These are phyloP conservation scores for Chelonoidis abingdonii DNA, from an alignment of 2,113 vertebrate genomes.

Conservation along the genomic window DNA sequence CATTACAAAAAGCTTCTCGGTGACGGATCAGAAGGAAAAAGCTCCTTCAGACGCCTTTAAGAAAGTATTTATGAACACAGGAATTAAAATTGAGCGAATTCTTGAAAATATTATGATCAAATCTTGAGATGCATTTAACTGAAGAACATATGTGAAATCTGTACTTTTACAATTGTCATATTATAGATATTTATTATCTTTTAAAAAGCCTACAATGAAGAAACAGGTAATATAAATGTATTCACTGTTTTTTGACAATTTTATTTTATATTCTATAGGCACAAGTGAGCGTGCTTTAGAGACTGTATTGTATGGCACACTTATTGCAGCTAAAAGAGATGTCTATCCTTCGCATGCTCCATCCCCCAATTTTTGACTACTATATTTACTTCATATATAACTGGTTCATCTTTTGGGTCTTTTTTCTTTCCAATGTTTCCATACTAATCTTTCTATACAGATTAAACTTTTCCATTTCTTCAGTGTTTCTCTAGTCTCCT, in stretches of 20 bases:
- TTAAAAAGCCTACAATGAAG: neutral
- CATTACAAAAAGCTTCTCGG: neutral
- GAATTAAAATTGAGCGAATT: neutral
- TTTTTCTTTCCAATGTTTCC: neutral
- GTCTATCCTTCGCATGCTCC: constrained; percentile 1
- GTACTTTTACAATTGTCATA: neutral
- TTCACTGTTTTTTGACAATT: neutral
- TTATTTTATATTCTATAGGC: neutral
- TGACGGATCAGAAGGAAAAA: neutral
- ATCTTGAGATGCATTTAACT: neutral
- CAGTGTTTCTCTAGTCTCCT: constrained; percentile 24
- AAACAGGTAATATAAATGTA: neutral
- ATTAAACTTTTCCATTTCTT: constrained; percentile 29
- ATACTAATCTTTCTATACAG: neutral
- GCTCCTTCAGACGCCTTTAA: neutral
- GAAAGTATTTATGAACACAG: neutral
- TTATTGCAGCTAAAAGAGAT: neutral
- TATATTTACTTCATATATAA: constrained; percentile 17
- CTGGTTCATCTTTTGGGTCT: neutral
- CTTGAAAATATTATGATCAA: neutral
- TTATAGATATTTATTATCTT: neutral
- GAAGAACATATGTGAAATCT: neutral
- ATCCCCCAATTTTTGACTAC: neutral
- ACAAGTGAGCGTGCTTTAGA: neutral
- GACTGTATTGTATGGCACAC: neutral